Evolutionary conservation across 23 tunicate species (phyloP), one percentile per base, ranked within the genome.

Genomic region (Ascidia mentula): DNA sequence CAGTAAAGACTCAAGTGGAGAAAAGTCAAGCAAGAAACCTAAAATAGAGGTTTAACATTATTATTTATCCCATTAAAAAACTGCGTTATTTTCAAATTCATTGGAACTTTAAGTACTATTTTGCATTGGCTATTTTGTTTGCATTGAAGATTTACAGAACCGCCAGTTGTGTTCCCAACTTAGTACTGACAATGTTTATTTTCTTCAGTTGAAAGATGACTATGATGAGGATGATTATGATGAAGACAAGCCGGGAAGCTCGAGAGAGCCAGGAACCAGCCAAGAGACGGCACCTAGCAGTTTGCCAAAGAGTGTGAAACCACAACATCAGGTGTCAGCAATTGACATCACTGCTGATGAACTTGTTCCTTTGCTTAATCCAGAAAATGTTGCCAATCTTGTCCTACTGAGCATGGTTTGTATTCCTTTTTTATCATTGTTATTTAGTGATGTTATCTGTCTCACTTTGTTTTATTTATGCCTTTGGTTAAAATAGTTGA

Each of bases 341-440:
- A 82, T 93, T 46, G 93, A 93, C 75, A 84, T 93, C 0, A 93
- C 98, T 22, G 98, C 98, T 40, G 83, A 88, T 45, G 87, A 93
- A 37, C 60, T 93, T 18, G 77, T 84, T 32, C 98, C 98, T 31
- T 69, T 88, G 9, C 59, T 93, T 12, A 79, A 87, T 12, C 87
- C 94, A 9, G 93, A 93, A 61, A 93, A 93, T 69, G 98, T 93
- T 38, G 92, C 98, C 79, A 93, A 93, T 46, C 88, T 93, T 26
- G 98, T 93, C 45, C 70, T 93, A 22, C 83, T 93, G 8, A 88
- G 93, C 80, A 93, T 93, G 98, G 98, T 88, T 28, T 59, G 85
- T 35, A 8, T 18, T 36, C 13, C 28, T n/a, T n/a, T n/a, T n/a
- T n/a, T n/a, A n/a, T n/a, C n/a, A n/a, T n/a, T n/a, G n/a, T n/a